Evolutionary conservation across 2,888 invertebrate genomes (phyloP).

Genomic region (Tortrix viridana): DNA sequence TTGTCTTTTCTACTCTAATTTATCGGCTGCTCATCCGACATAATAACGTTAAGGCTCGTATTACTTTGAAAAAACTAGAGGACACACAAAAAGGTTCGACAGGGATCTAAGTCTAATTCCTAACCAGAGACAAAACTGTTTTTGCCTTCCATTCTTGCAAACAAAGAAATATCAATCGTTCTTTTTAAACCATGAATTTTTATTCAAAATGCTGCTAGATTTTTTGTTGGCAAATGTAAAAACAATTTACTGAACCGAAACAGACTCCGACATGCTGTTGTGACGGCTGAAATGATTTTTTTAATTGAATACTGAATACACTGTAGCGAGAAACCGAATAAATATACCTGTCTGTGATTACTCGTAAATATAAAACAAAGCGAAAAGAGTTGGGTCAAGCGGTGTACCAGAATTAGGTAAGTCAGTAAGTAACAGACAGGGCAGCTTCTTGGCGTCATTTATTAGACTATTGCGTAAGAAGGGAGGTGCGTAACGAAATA

Average conservation of each 20-base stretch:
- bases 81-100: slow-evolving; percentile 13
- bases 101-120: slow-evolving; percentile 16
- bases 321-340: background rate
- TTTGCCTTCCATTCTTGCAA: slow-evolving; percentile 28
- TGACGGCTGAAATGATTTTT: slow-evolving; percentile 25
- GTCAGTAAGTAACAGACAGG: slow-evolving; percentile 22
- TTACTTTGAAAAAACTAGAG: slow-evolving; percentile 17
- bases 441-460: slow-evolving; percentile 25
- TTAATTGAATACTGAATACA: slow-evolving; percentile 22
- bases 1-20: slow-evolving; percentile 37
- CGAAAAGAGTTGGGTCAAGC: slow-evolving; percentile 23
- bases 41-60: slow-evolving; percentile 21
- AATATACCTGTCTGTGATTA: background rate
- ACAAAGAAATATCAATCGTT: slow-evolving; percentile 17
- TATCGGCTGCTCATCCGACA: slow-evolving; percentile 32
- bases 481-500: slow-evolving; percentile 31
- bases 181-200: background rate
- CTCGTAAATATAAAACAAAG: slow-evolving; percentile 9
- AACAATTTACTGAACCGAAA: slow-evolving; percentile 22
- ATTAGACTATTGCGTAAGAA: slow-evolving; percentile 26
- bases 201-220: slow-evolving; percentile 13
- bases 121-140: slow-evolving; percentile 16
- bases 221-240: slow-evolving; percentile 13
- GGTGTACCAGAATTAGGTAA: slow-evolving; percentile 31
- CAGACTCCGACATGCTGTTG: slow-evolving; percentile 6